Base-by-base conservation (phyloP, 2,888 invertebrate genomes). In the Xestia ashworthii region DNA sequence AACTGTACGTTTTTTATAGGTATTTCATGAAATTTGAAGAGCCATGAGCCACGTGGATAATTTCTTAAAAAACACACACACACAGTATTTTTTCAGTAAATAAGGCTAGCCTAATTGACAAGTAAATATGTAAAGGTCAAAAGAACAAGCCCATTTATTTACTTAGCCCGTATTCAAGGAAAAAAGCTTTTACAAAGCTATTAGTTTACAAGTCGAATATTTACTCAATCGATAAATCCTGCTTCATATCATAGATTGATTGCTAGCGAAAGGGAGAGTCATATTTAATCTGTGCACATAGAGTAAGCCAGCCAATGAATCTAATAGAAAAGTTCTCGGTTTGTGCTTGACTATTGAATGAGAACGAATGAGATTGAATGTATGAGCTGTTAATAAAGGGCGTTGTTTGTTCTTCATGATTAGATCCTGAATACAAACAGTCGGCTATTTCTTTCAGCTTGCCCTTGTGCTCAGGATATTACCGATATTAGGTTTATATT, bases 321-420 rank as follows among this genome's bases (percentile, higher is more conserved):
- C 41, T 22, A 12, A 82, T 73, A 58, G 64, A 78, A 50, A 62
- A 80, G 48, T 74, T 72, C 32, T 65, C 53, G 60, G 44, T 70
- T 74, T 62, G 19, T 74, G 41, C 55, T 82, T 81, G 80, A 85
- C 80, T 85, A 82, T 88, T 84, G 84, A 89, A 83, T 84, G 80
- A 67, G 74, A 81, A 88, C 82, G 84, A 89, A 87, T 86, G 82
- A 71, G 78, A 84, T 88, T 84, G 85, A 89, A 88, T 87, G 81
- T 71, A 81, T 74, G 75, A 53, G n/a, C 74, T 82, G 88, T 87
- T 86, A 90, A 88, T 88, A 83, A 75, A 85, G 84, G 82, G 81
- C 87, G 85, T 68, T 93, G 90, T 93, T 92, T 93, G 83, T 89
- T 77, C 80, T 86, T 87, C 79, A 84, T 92, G 92, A 94, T 93